These are phyloP conservation scores for Flexamia atlantica DNA, from an alignment of 2,888 invertebrate genomes.

Conservation along the genomic window DNA sequence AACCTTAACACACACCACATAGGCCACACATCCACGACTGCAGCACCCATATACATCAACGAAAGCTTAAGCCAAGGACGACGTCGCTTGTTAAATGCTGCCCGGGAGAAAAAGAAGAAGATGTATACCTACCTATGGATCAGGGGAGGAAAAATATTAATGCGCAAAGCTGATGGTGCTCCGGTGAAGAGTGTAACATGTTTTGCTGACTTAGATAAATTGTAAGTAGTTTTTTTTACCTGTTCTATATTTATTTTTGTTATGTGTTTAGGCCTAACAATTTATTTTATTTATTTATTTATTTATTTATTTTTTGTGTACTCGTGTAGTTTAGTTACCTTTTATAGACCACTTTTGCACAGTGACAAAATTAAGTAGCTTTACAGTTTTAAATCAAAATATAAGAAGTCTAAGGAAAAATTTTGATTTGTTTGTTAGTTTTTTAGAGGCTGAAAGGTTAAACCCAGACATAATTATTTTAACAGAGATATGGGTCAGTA, in stretches of 20 bases:
- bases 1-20: slow-evolving; percentile 35
- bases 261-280: no score
- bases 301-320: neutral
- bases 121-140: slow-evolving; percentile 52
- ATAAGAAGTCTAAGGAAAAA: slow-evolving; percentile 23
- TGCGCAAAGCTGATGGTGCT: slow-evolving; percentile 39
- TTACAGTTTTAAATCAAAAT: slow-evolving; percentile 16
- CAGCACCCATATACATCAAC: neutral
- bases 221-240: neutral
- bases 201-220: slow-evolving; percentile 30
- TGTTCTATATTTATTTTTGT: no score
- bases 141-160: slow-evolving; percentile 55
- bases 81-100: slow-evolving; percentile 29
- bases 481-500: slow-evolving; percentile 18
- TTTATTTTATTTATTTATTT: neutral
- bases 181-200: neutral
- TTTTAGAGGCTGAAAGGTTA: neutral
- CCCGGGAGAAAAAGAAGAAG: slow-evolving; percentile 8
- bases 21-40: slow-evolving; percentile 16
- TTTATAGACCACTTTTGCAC: no score
- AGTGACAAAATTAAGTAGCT: neutral
- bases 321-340: neutral
- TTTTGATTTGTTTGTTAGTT: slow-evolving; percentile 19
- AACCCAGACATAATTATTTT: neutral
- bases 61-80: neutral